Percentiles rank a stretch among this genome's conserved stretches.
Conservation (phyloP, 2,113 vertebrate species). For the Corythoichthys intestinalis region DNA sequence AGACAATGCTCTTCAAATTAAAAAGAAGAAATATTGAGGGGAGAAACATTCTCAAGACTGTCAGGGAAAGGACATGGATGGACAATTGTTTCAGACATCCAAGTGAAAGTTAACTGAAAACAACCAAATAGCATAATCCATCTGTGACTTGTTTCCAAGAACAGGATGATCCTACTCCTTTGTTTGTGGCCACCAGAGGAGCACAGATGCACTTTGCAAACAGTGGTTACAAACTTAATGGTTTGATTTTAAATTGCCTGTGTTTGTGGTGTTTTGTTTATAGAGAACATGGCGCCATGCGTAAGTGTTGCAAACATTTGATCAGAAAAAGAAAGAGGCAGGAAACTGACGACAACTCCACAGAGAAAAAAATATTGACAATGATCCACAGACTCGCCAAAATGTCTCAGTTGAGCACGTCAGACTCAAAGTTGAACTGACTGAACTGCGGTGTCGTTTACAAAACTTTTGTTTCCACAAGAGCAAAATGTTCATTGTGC, state of each 20-base stretch:
- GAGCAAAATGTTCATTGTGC: slow-evolving; percentile 79
- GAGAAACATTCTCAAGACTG: slow-evolving; percentile 80
- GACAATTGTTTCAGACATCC: slow-evolving; percentile 55
- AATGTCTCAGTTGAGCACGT: slow-evolving; percentile 66
- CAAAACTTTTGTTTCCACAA: slow-evolving; percentile 76
- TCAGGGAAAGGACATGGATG: slow-evolving; percentile 38
- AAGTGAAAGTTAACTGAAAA: slow-evolving; percentile 69
- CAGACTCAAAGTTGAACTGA: slow-evolving; percentile 13
- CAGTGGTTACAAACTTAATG: slow-evolving; percentile 73
- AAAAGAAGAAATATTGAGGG: slow-evolving; percentile 23
- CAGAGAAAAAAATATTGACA: slow-evolving; percentile 73
- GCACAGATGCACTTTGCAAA: slow-evolving; percentile 47
- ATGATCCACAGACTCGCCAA: slow-evolving; percentile 84
- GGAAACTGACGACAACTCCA: slow-evolving; percentile 42
- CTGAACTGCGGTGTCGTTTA: slow-evolving; percentile 77
- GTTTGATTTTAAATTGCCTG: slow-evolving; percentile 90
- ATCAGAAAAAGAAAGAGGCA: slow-evolving; percentile 59
- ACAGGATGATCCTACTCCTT: slow-evolving; percentile 74
- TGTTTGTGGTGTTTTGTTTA: slow-evolving; percentile 85
- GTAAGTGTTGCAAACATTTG: slow-evolving; percentile 78
- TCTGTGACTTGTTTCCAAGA: slow-evolving; percentile 56
- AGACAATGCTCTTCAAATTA: slow-evolving; percentile 65
- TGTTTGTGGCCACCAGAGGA: slow-evolving; percentile 77
- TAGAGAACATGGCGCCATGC: slow-evolving; percentile 66
- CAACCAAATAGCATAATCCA: slow-evolving; percentile 60